phyloP scores from a whole-genome alignment of 2,888 invertebrate species.

The Hoplodrina blanda region DNA sequence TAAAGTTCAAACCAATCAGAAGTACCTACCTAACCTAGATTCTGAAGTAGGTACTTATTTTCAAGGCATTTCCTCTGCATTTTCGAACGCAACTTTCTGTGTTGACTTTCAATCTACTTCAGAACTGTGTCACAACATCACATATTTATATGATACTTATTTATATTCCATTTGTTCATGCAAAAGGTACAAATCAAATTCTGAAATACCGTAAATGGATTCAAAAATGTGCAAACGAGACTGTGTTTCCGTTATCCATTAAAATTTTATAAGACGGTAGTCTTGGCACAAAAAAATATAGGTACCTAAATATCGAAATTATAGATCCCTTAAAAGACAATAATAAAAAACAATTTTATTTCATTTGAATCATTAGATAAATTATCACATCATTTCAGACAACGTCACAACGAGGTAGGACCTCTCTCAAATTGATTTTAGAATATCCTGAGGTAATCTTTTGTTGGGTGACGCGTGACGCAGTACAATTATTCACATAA shows the following conservation, averaged over 20 bases:
- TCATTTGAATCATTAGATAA: slow-evolving; percentile 15
- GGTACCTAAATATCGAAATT: slow-evolving; percentile 2
- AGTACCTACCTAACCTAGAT: slow-evolving; percentile 27
- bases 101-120: not conserved
- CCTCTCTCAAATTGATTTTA: slow-evolving; percentile 25
- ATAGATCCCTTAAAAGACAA: slow-evolving; percentile 2
- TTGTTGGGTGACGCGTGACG: slow-evolving; percentile 19
- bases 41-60: slow-evolving; percentile 3
- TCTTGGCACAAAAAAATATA: slow-evolving; percentile 10
- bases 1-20: slow-evolving; percentile 20
- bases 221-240: slow-evolving; percentile 18
- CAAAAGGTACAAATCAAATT: slow-evolving; percentile 42
- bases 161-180: slow-evolving; percentile 29
- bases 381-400: slow-evolving; percentile 4
- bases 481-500: slow-evolving; percentile 38
- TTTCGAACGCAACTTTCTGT: not conserved
- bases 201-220: slow-evolving; percentile 41
- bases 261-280: slow-evolving; percentile 16
- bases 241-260: slow-evolving; percentile 10
- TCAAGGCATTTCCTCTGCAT: not conserved
- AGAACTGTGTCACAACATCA: slow-evolving; percentile 19
- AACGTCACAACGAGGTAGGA: not conserved
- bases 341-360: slow-evolving; percentile 20
- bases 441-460: slow-evolving; percentile 43
- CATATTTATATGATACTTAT: slow-evolving; percentile 9